A percentile compares a stretch with the other conserved stretches of the same genome.
Conservation (phyloP, 2,113 vertebrate species). For the Morone saxatilis region DNA sequence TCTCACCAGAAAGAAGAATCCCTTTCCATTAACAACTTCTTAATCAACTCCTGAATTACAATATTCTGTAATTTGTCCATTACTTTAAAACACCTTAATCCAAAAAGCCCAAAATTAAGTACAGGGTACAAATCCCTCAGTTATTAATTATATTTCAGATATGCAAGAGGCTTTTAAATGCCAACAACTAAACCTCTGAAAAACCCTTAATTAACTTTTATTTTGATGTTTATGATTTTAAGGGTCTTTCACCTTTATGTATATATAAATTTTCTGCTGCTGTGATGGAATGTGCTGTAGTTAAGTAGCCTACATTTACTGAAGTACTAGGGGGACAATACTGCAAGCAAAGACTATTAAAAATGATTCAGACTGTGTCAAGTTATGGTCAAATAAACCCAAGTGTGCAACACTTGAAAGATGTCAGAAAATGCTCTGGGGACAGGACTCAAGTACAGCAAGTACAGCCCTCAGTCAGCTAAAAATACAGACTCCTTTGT, state of each 20-base stretch:
- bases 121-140: neutral
- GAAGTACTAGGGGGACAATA: neutral
- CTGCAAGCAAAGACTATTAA: neutral
- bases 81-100: too few species aligned
- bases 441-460: conserved; percentile 4
- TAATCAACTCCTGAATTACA: neutral
- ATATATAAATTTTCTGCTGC: neutral
- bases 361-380: neutral
- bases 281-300: neutral
- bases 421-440: conserved; percentile 3
- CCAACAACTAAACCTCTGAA: neutral
- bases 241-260: neutral
- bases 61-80: neutral
- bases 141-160: too few species aligned
- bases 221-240: neutral
- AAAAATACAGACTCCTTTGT: conserved; percentile 38
- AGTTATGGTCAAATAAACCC: neutral
- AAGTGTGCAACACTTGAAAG: conserved; percentile 24
- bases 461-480: conserved; percentile 5
- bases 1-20: too few species aligned
- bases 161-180: neutral
- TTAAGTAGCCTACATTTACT: neutral
- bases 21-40: neutral
- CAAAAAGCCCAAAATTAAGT: too few species aligned
- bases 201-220: neutral